phyloP scores from a whole-genome alignment of 1,140 invertebrate genomes.

The Lysiphlebus fabarum region DNA sequence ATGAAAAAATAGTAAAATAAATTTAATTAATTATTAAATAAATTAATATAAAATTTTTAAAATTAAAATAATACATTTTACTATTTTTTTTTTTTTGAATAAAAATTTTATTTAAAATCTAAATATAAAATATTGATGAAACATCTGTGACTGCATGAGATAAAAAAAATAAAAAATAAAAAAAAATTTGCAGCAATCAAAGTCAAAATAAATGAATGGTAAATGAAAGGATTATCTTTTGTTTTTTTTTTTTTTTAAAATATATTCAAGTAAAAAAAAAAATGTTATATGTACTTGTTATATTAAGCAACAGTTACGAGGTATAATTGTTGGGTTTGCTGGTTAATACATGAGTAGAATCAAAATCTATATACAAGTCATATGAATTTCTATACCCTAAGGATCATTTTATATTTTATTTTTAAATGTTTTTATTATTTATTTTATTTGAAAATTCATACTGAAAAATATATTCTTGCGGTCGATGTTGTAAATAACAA shows the following conservation, averaged over 20 bases:
- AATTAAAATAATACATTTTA: no score
- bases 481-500: slow-evolving; percentile 41
- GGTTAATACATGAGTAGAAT: slow-evolving; percentile 5
- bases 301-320: slow-evolving; percentile 40
- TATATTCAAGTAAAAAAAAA: slow-evolving; percentile 1
- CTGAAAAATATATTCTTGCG: slow-evolving; percentile 25
- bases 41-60: no score
- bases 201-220: neutral
- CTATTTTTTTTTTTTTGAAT: neutral
- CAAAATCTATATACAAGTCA: no score
- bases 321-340: slow-evolving; percentile 39
- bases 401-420: neutral
- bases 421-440: slow-evolving; percentile 4
- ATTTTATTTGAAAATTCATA: slow-evolving; percentile 5
- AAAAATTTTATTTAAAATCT: slow-evolving; percentile 2
- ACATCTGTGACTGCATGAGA: slow-evolving; percentile 4
- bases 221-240: no score
- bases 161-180: no score
- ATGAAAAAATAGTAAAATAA: no score
- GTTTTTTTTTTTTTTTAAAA: neutral
- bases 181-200: neutral
- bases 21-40: no score
- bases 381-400: neutral
- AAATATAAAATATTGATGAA: neutral
- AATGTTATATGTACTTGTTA: slow-evolving; percentile 26